Evolutionary conservation across 2,797 vertebrate genomes (phyloP).

Genomic region (Eurystomus glaucurus): DNA sequence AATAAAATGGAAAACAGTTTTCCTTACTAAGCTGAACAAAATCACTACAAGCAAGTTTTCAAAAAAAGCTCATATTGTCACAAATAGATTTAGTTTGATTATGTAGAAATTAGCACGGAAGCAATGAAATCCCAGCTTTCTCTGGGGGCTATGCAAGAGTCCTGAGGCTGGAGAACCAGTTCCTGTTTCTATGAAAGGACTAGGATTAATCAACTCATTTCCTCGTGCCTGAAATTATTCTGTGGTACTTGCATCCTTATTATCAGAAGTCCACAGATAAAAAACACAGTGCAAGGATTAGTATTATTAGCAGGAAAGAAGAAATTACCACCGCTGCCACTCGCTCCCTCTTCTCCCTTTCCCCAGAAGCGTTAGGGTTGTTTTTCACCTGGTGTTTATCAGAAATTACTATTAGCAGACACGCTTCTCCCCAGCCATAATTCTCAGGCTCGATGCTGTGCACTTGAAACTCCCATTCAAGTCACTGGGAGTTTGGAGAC

Average conservation of each 20-base stretch:
- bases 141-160: neutral
- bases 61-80: neutral
- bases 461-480: neutral
- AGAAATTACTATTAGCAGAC: slow-evolving; percentile 16
- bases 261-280: neutral
- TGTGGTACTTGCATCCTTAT: neutral
- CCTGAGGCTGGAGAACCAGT: neutral
- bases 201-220: slow-evolving; percentile 17
- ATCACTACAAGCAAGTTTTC: neutral
- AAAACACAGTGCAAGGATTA: neutral
- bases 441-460: neutral
- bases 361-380: neutral
- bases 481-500: neutral
- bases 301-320: neutral
- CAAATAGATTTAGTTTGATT: neutral
- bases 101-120: neutral
- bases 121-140: neutral
- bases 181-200: neutral
- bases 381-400: neutral
- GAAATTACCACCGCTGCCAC: neutral
- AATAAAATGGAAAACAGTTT: neutral
- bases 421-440: neutral
- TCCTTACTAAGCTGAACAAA: neutral
- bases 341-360: neutral
- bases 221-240: neutral